phyloP scores from a whole-genome alignment of 1,140 invertebrate species.

The Pteromalus puparum region DNA sequence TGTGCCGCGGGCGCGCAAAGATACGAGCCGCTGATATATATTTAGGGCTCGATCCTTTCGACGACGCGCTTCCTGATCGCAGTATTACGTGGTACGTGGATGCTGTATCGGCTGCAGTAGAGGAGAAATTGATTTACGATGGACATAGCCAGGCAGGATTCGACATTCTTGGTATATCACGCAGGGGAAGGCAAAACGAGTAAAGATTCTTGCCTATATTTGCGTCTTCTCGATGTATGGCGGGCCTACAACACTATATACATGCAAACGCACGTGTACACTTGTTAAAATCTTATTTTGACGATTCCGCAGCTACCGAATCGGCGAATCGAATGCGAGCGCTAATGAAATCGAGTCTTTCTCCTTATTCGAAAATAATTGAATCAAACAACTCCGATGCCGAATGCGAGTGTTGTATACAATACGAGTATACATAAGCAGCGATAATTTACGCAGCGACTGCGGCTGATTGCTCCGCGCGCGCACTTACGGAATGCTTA shows the following conservation, averaged over 20 bases:
- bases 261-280: no score
- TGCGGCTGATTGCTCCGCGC: neutral
- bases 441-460: constrained; percentile 4
- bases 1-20: neutral
- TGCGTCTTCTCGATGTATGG: no score
- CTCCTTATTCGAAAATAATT: neutral
- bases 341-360: neutral
- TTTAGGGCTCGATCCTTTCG: constrained; percentile 21
- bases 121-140: neutral
- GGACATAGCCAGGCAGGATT: neutral
- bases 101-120: no score
- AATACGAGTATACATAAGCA: neutral
- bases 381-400: neutral
- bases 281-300: no score
- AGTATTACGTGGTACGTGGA: neutral
- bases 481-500: neutral
- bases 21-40: constrained; percentile 35
- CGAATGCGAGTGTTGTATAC: neutral
- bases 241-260: no score
- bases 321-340: no score
- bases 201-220: no score
- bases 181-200: no score
- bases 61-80: neutral
- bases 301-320: neutral
- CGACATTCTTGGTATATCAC: neutral